A percentile compares a stretch with the other conserved stretches of the same genome.
Conservation (phyloP, 2,797 vertebrate genomes). For the Anabas testudineus region DNA sequence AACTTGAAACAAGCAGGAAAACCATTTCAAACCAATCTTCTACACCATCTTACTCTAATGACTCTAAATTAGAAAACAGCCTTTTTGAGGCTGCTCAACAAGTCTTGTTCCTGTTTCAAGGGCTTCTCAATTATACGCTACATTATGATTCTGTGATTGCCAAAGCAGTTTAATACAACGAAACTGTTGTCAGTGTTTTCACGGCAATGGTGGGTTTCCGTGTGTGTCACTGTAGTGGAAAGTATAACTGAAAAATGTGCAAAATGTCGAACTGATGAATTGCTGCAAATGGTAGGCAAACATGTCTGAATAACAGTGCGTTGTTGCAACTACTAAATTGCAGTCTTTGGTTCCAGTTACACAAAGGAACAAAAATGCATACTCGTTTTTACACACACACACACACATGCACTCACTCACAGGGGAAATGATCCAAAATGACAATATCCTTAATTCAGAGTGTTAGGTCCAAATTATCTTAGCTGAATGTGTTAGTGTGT, state of each 20-base stretch:
- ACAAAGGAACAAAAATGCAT: slow-evolving; percentile 16
- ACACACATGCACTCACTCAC: slow-evolving; percentile 26
- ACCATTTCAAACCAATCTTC: slow-evolving; percentile 21
- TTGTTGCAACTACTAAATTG: slow-evolving; percentile 45
- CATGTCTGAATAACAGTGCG: slow-evolving; percentile 22
- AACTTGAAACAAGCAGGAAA: slow-evolving; percentile 20
- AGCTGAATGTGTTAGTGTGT: slow-evolving; percentile 20
- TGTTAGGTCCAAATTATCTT: slow-evolving; percentile 61
- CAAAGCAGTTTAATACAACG: slow-evolving; percentile 12
- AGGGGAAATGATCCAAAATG: slow-evolving; percentile 69
- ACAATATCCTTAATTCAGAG: slow-evolving; percentile 69
- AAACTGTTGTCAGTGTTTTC: slow-evolving; percentile 15
- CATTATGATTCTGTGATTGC: slow-evolving; percentile 35
- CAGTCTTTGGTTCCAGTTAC: slow-evolving; percentile 39
- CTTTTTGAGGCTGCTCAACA: slow-evolving; percentile 14
- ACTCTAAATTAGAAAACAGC: slow-evolving; percentile 32
- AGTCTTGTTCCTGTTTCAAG: slow-evolving; percentile 9
- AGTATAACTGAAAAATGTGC: slow-evolving; percentile 27
- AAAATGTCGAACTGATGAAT: slow-evolving; percentile 35
- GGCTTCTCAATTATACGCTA: slow-evolving; percentile 20
- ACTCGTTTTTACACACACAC: slow-evolving; percentile 28
- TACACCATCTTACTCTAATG: slow-evolving; percentile 11
- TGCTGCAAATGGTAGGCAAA: slow-evolving; percentile 16
- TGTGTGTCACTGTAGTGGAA: slow-evolving; percentile 9
- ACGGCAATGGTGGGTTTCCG: slow-evolving; percentile 3